phyloP scores from a whole-genome alignment of 1,140 invertebrate species.

The Drosophila bocqueti region DNA sequence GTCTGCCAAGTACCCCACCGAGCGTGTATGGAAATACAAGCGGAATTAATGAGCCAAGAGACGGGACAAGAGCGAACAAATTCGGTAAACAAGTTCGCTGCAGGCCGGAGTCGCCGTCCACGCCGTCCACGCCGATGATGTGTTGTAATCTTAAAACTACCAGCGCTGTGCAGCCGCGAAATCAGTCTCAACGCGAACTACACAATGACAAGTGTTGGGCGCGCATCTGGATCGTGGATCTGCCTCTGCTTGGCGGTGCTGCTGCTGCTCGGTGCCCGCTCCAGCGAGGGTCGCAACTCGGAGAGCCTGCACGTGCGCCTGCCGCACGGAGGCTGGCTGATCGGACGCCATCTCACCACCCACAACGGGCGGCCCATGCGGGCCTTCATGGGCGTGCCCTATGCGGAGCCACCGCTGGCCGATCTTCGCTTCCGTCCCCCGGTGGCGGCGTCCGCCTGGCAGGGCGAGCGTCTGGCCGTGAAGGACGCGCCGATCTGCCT shows the following conservation, averaged over 20 bases:
- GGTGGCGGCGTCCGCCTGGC: slow-evolving; percentile 87
- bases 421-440: slow-evolving; percentile 88
- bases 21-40: slow-evolving; percentile 18
- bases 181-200: slow-evolving; percentile 53
- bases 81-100: slow-evolving; percentile 53
- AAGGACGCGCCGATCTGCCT: slow-evolving; percentile 89
- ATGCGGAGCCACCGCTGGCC: slow-evolving; percentile 88
- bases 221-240: slow-evolving; percentile 5
- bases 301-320: slow-evolving; percentile 70
- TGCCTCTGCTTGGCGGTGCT: background rate
- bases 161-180: slow-evolving; percentile 26
- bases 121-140: slow-evolving; percentile 15
- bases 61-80: slow-evolving; percentile 26
- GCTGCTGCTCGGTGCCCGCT: slow-evolving; percentile 1
- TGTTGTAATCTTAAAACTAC: slow-evolving; percentile 71
- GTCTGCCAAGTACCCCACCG: slow-evolving; percentile 1
- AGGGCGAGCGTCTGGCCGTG: slow-evolving; percentile 87
- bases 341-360: slow-evolving; percentile 85
- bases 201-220: slow-evolving; percentile 51
- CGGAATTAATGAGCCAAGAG: slow-evolving; percentile 48
- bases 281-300: slow-evolving; percentile 59
- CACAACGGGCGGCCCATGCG: slow-evolving; percentile 85
- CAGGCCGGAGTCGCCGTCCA: slow-evolving; percentile 1
- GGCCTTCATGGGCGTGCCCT: slow-evolving; percentile 84
- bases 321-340: slow-evolving; percentile 82